Base-by-base conservation (phyloP, 2,888 invertebrate genomes). In the Hipparchia sbordonii region DNA sequence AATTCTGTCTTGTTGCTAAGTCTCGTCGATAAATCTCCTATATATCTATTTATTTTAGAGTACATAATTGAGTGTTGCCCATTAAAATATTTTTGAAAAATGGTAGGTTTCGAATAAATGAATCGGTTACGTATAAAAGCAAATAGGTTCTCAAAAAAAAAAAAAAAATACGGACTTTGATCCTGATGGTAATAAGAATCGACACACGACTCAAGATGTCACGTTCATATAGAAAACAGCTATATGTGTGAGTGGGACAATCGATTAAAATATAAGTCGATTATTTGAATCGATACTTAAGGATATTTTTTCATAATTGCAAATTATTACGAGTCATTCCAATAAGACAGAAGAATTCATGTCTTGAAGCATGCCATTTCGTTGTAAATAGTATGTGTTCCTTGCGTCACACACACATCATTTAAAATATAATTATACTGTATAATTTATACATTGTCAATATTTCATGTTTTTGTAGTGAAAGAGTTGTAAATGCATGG, bases 321-420 rank as follows among this genome's bases (percentile, higher is more conserved):
- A 59, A 60, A 71, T 67, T 65, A 70, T 74, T 51, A 71, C n/a
- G 61, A 71, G 61, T 59, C 66, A 13, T 72, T 72, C 65, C 61
- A 70, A 74, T 71, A 65, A 68, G 77, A 74, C 73, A 74, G 71
- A 70, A 71, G 71, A 70, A 71, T 8, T 75, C 54, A 71, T 71
- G 23, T 63, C 6, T 13, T 52, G 73, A 71, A 45, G 77, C 77
- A 72, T 74, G 45, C 67, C 51, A 6, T 48, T 48, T 3, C 6
- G 48, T 48, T 48, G 6, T 8, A 48, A 48, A 48, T 48, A 48
- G 48, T 48, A 48, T 6, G 33, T 60, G 39, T 39, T 39, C 33
- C 2, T 59, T 59, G 39, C 39, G 1, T 39, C 39, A 60, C 8
- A 59, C 59, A 60, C 9, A 59, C 23, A 33, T 9, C 23, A 33